Evolutionary conservation across 2,888 invertebrate species (phyloP), one percentile per base, ranked within the genome.

Genomic region (Drosophila demipolita): DNA sequence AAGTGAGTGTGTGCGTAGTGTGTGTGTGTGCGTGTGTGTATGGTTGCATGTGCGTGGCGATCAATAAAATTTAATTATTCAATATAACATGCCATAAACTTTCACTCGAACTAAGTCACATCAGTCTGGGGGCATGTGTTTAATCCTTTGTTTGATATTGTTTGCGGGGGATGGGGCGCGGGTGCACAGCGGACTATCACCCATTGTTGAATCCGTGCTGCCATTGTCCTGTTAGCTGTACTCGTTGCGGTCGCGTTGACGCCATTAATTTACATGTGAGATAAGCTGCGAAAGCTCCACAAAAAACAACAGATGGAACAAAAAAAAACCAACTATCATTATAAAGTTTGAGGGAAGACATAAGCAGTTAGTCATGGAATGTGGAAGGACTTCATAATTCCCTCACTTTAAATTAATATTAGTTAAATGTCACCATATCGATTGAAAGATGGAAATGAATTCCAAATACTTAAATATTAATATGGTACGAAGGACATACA

Each of bases 11-110:
- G 23, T 15, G 20, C 36, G 36, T 36, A 17, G 57, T 50, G 53
- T 38, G 33, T 54, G 36, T 68, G 33, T 40, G 50, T 66, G 36
- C 68, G 33, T 40, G 50, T 65, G 17, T 35, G 49, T 42, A 61
- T 52, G 52, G 72, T 65, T 64, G 62, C 23, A 23, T 59, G 61
- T 57, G 58, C 68, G 60, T 73, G 74, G 75, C 89, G 80, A 83
- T 91, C 91, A 85, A 91, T 91, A 91, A 89, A 89, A 77, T 78
- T 91, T 83, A 91, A 89, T 87, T 91, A 91, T 91, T 91, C 81
- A 91, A 77, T 83, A 78, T 73, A 75, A 75, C 83, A 74, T 70
- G 78, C 75, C 69, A 83, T 82, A 87, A 82, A 80, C 80, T 78
- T 77, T 78, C 72, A 66, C 75, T 63, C 49, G 58, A 69, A 69